Evolutionary conservation across 2,888 invertebrate species (phyloP), one percentile per base, ranked within the genome.

Genomic region (Rhagium mordax): DNA sequence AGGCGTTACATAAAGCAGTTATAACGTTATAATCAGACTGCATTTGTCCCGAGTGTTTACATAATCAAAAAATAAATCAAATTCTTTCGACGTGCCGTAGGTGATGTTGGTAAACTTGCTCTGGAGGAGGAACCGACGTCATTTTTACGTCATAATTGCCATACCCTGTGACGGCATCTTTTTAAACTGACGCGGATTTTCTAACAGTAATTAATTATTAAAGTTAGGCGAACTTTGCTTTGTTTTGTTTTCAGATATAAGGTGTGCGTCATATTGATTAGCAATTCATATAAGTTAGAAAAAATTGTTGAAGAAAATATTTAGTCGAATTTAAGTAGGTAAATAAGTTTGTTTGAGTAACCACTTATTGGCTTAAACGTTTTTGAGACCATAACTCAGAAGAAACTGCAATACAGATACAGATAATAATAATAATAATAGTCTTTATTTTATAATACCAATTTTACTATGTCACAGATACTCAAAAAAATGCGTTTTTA

Each of bases 171-270:
- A 57, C 27, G 27, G 41, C 41, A 27, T 57, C 27, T 57, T 57
- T 27, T 57, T 27, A 27, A 15, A 7, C 27, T 27, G 55, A 57
- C 55, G 27, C 15, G 55, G 55, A 27, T 57, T 57, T 15, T 57
- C 55, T 57, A 57, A 57, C 55, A 57, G 55, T 57, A 27, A 57
- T 57, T n/a, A 57, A 27, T 57, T 15, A 27, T n/a, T n/a, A n/a
- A n/a, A 41, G 41, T 41, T 41, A 15, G 21, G 15, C 15, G 27
- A 57, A 24, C 27, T 57, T 27, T 27, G 24, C 7, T 24, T n/a
- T n/a, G 53, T 20, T 51, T 53, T 57, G 24, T 5, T 24, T 5
- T 57, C 3, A n/a, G n/a, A 24, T 55, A 24, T n/a, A 27, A 41
- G 5, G 41, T 57, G 15, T 57, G 55, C 55, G 55, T 57, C 55